Evolutionary conservation across 1,140 invertebrate genomes (phyloP), one percentile per base, ranked within the genome.

Genomic region (Delia radicum): DNA sequence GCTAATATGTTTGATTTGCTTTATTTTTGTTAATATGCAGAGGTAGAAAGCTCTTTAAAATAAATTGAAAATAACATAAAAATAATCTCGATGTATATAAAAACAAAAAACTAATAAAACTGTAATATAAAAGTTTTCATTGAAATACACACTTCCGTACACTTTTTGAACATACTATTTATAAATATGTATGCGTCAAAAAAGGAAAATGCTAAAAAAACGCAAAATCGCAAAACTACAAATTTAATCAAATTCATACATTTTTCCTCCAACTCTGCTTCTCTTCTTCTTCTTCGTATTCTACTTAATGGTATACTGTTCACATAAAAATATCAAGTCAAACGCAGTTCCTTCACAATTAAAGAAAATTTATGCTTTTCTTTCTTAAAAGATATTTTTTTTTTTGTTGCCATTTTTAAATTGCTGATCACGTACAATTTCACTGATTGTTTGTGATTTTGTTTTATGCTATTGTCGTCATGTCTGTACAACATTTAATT

Each of bases 301-400:
- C n/a, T 27, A 63, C 65, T 26, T 69, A 24, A 37, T 21, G 65
- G 18, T 28, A 65, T 29, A 29, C 27, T 4, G 27, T 2, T 27
- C 13, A 2, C 29, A 29, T 7, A 29, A 65, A 65, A 29, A 29
- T 65, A 15, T 29, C 26, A 65, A 65, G 27, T 65, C 62, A 65
- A 65, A 65, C 62, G 12, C 26, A 28, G 62, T 28, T 65, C 62
- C 62, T 65, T 65, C 15, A 28, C 62, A 65, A 65, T 65, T 65
- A 65, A 65, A 65, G 62, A 65, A 65, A 65, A 65, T 65, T 65
- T 65, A 65, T 65, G 62, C 27, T 65, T 65, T 65, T 65, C 62
- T 28, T 65, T 65, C 28, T 65, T 65, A 4, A 28, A 29, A 29
- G 62, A 65, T 13, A 42, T 42, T 42, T 42, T 42, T 8, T 61